These are phyloP conservation scores for Drosophila sechellia DNA, from an alignment of 1,140 invertebrate species.

Conservation along the genomic window DNA sequence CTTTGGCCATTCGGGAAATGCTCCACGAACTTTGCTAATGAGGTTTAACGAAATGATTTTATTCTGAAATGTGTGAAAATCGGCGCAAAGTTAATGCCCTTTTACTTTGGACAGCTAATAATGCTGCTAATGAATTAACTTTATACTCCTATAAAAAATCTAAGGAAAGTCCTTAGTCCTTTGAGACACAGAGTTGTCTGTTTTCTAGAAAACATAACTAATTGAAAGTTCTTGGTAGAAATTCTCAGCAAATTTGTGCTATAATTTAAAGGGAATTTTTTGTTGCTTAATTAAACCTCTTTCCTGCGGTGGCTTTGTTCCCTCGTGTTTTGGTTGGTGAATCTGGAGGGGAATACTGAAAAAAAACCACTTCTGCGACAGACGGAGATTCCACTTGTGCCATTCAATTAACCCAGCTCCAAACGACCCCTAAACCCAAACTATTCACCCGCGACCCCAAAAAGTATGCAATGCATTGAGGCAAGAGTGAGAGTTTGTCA, in stretches of 20 bases:
- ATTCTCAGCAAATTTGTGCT: not conserved
- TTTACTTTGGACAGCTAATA: slow-evolving; percentile 1
- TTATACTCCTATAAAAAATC: not conserved
- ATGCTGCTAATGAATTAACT: no score
- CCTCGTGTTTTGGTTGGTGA: not conserved
- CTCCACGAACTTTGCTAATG: slow-evolving; percentile 27
- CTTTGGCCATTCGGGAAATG: slow-evolving; percentile 14
- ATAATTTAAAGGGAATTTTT: not conserved
- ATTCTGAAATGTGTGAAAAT: slow-evolving; percentile 6
- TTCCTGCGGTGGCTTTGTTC: not conserved
- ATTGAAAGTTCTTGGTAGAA: not conserved
- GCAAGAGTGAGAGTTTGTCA: slow-evolving; percentile 21
- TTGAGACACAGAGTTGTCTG: no score
- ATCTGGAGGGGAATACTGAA: no score
- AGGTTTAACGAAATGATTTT: slow-evolving; percentile 20
- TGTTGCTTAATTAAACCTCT: not conserved
- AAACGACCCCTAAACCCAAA: not conserved
- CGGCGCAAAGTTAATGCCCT: slow-evolving; percentile 1
- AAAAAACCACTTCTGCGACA: not conserved
- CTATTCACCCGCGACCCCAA: not conserved
- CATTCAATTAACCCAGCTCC: not conserved
- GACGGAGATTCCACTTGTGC: not conserved
- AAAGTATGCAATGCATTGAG: slow-evolving; percentile 37
- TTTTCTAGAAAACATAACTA: not conserved
- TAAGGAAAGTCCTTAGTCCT: not conserved